phyloP scores from a whole-genome alignment of 2,113 vertebrate species.

The Sinocyclocheilus grahami region DNA sequence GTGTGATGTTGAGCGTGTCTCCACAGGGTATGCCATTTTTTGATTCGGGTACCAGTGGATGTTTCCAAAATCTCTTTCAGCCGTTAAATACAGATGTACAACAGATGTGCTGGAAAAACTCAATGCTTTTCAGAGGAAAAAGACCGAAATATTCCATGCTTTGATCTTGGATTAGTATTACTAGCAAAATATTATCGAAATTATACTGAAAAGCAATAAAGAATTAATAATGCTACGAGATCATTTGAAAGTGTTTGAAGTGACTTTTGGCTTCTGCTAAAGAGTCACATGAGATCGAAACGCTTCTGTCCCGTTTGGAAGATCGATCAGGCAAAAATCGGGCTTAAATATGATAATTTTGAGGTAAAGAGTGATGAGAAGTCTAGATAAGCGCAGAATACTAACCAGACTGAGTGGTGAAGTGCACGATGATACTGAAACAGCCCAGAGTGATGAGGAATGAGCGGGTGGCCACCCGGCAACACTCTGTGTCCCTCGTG shows the following conservation, averaged over 20 bases:
- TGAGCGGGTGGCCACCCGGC: conserved; percentile 77
- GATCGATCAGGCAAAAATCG: neutral
- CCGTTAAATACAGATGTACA: conserved; percentile 38
- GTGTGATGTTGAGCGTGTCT: neutral
- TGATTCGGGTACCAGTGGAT: neutral
- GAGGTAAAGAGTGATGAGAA: neutral
- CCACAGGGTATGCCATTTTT: neutral
- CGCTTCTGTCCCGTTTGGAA: neutral
- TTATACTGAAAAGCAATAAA: neutral
- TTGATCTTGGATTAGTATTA: conserved; percentile 26
- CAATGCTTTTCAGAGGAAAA: neutral
- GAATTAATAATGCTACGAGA: neutral
- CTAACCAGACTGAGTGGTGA: conserved; percentile 75
- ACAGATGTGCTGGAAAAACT: conserved; percentile 1
- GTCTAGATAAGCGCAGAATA: neutral
- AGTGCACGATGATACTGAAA: conserved; percentile 74
- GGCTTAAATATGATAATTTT: no score
- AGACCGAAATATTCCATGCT: neutral
- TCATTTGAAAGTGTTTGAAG: neutral
- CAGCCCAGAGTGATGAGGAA: conserved; percentile 75
- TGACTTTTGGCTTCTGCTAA: neutral
- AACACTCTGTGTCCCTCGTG: conserved; percentile 74
- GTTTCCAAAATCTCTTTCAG: conserved; percentile 1
- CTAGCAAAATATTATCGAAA: neutral
- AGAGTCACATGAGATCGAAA: neutral